Evolutionary conservation across 2,888 invertebrate genomes (phyloP), one percentile per base, ranked within the genome.

Genomic region (Pollenia amentaria): DNA sequence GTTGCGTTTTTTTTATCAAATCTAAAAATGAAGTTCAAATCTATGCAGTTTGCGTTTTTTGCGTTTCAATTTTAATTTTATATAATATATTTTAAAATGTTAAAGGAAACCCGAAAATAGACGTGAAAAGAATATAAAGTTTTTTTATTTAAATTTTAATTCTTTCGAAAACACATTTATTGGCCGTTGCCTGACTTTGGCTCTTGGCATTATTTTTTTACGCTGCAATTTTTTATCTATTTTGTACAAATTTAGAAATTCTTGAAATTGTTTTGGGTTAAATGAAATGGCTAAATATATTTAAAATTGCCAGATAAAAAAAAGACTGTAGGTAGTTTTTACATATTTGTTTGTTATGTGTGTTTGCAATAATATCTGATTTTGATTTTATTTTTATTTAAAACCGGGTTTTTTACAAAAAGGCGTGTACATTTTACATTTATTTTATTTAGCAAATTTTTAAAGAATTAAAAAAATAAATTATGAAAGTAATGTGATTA

Each of bases 171-270:
- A 46, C 65, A 72, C 65, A 75, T 82, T 65, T 83, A 79, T 70
- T 86, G 78, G 60, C 75, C 79, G 79, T 76, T 70, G 72, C 67
- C 62, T 87, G 86, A 87, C 86, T 87, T 87, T 87, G 86, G 79
- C 76, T 83, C 70, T 83, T 87, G 86, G 86, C 86, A 83, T 79
- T 87, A 80, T 55, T 78, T 70, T 69, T 51, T n/a, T 62, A 29
- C 29, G 14, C 16, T 69, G n/a, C 29, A 6, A 8, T 16, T 46
- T 62, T 55, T 57, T 16, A 60, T n/a, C 73, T 48, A 60, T 65
- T 78, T 77, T 42, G 65, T 72, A 57, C 69, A 67, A 69, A 78
- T 78, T 79, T 83, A 83, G 76, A 86, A 79, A 87, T 87, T 78
- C 62, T 87, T 87, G 44, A 72, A 79, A 86, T 86, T 55, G 51